phyloP scores from a whole-genome alignment of 2,888 invertebrate genomes.

The Eupithecia vulgata region DNA sequence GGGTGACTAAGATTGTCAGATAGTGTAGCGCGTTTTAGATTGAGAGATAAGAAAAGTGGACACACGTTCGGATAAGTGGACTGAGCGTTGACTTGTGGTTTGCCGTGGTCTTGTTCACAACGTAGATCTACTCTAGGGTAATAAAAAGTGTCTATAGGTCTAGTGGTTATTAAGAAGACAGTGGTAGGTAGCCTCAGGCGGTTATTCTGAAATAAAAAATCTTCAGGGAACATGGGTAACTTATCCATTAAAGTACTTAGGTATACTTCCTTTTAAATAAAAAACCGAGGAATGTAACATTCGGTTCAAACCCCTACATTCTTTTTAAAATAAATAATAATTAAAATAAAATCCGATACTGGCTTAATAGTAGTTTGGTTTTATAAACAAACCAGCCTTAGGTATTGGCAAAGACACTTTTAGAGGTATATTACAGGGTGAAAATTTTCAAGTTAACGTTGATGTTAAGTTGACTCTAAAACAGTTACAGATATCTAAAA shows the following conservation, averaged over 20 bases:
- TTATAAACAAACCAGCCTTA: background rate
- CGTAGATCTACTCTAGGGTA: background rate
- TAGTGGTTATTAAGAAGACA: too few species aligned
- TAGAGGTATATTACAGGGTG: background rate
- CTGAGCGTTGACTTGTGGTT: background rate
- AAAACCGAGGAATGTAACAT: too few species aligned
- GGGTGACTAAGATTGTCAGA: constrained; percentile 78
- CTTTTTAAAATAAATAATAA: too few species aligned
- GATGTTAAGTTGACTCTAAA: background rate
- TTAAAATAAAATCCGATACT: background rate
- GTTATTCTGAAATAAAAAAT: too few species aligned
- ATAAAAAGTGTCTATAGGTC: too few species aligned
- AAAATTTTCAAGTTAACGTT: background rate
- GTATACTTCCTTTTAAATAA: too few species aligned
- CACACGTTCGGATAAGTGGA: constrained; percentile 50
- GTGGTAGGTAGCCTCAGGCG: too few species aligned
- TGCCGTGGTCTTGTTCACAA: background rate
- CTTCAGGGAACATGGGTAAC: too few species aligned
- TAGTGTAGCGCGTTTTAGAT: constrained; percentile 78
- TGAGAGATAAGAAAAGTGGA: constrained; percentile 63
- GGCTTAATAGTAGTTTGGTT: background rate
- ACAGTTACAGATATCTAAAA: background rate
- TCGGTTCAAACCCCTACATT: too few species aligned
- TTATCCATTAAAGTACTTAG: too few species aligned
- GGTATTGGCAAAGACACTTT: background rate